Evolutionary conservation across 2,888 invertebrate genomes (phyloP).

Genomic region (Chaitophorus viminalis): DNA sequence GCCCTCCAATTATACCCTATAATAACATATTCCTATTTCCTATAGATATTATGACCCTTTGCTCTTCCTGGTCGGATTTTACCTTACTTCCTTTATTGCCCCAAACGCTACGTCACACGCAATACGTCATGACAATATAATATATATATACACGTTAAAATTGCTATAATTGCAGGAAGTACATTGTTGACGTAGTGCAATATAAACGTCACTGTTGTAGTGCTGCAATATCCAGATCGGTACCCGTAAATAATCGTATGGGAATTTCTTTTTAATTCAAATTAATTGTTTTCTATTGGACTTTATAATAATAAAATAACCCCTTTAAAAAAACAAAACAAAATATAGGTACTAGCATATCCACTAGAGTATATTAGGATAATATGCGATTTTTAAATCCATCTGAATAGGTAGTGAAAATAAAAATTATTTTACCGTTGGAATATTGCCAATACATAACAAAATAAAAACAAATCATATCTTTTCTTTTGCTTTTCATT

Average conservation of each 20-base stretch:
- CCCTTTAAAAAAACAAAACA: neutral
- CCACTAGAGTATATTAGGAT: neutral
- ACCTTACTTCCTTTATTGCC: slow-evolving; percentile 4
- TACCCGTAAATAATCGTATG: neutral
- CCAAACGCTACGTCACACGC: slow-evolving; percentile 20
- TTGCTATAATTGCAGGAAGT: slow-evolving; percentile 48
- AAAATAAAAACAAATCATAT: slow-evolving; percentile 25
- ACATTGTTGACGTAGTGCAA: slow-evolving; percentile 42
- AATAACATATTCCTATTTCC: neutral
- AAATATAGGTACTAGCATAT: neutral
- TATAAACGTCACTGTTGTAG: slow-evolving; percentile 33
- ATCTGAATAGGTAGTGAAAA: neutral
- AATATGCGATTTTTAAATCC: neutral
- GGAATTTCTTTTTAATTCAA: neutral
- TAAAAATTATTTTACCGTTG: slow-evolving; percentile 25
- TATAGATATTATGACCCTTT: slow-evolving; percentile 38
- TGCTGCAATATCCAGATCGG: neutral
- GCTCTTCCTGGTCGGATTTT: slow-evolving; percentile 29
- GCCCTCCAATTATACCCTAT: neutral
- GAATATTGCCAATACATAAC: slow-evolving; percentile 16
- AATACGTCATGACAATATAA: slow-evolving; percentile 35
- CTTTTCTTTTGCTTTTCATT: slow-evolving; percentile 13
- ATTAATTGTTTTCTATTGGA: neutral
- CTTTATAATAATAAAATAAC: neutral
- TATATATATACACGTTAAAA: neutral